A percentile compares a stretch with the other conserved stretches of the same genome.
Evolutionary conservation across 2,888 invertebrate species (phyloP).

Genomic region (Plusia festucae): DNA sequence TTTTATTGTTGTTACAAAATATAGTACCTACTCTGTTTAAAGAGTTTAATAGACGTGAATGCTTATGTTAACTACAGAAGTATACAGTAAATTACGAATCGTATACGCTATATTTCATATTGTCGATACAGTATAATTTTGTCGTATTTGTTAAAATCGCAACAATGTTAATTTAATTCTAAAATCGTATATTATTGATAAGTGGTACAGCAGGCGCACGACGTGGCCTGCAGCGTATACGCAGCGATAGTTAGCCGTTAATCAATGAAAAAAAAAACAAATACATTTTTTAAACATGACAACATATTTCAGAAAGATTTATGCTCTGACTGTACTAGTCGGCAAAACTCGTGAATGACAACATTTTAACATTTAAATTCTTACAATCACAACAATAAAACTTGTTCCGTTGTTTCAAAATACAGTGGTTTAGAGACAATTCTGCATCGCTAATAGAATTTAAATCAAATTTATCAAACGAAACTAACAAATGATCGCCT

Average conservation of each 20-base stretch:
- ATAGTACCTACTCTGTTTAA: slow-evolving; percentile 40
- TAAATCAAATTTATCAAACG: slow-evolving; percentile 17
- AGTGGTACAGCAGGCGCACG: background rate
- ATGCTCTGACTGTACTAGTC: background rate
- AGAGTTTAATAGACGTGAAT: slow-evolving; percentile 28
- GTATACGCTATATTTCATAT: slow-evolving; percentile 59
- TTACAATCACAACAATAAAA: background rate
- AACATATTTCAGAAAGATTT: slow-evolving; percentile 1
- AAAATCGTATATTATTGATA: background rate
- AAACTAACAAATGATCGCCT: slow-evolving; percentile 15
- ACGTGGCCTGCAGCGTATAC: background rate
- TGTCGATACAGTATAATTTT: slow-evolving; percentile 48
- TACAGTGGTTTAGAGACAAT: slow-evolving; percentile 55
- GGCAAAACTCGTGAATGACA: background rate
- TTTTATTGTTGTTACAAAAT: slow-evolving; percentile 47
- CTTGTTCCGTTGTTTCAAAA: slow-evolving; percentile 6
- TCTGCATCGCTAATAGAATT: slow-evolving; percentile 45
- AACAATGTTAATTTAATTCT: slow-evolving; percentile 13
- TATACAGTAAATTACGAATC: slow-evolving; percentile 62
- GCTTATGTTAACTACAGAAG: slow-evolving; percentile 51
- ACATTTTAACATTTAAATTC: background rate
- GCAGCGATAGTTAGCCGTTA: background rate
- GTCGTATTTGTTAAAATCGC: slow-evolving; percentile 16
- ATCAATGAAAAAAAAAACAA: too few relatives aligned
- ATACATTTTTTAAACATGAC: background rate